A percentile compares a stretch with the other conserved stretches of the same genome.
Evolutionary conservation across 2,113 vertebrate species (phyloP).

Genomic region (Grammomys surdaster): DNA sequence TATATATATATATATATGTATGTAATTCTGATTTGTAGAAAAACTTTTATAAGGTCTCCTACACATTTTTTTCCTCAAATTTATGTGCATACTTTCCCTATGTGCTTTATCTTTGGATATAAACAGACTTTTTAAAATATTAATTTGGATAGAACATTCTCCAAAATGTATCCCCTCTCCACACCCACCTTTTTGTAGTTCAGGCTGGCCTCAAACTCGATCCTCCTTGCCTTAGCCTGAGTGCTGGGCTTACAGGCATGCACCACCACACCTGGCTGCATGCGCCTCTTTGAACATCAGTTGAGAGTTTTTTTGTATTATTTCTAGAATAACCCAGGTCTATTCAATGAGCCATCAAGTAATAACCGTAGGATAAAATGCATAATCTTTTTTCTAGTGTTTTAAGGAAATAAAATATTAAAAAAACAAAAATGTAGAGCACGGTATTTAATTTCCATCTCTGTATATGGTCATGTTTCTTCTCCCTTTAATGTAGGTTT

Average conservation of each 20-base stretch:
- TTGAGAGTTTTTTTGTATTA: not conserved
- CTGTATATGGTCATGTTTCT: not conserved
- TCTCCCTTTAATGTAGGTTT: constrained; percentile 89
- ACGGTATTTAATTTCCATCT: not conserved
- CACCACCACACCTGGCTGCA: no score
- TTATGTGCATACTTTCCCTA: not conserved
- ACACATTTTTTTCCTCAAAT: not conserved
- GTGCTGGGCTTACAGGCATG: not conserved
- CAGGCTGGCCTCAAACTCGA: not conserved
- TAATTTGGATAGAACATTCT: not conserved
- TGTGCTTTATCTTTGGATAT: not conserved
- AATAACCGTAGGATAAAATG: not conserved
- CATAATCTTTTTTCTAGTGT: not conserved
- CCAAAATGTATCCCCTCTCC: not conserved
- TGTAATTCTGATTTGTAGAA: not conserved
- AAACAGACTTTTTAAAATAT: not conserved
- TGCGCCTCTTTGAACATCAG: not conserved
- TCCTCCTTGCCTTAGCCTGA: not conserved
- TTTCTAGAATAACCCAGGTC: not conserved
- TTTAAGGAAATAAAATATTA: not conserved
- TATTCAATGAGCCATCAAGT: not conserved
- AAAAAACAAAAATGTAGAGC: not conserved
- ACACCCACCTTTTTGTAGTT: not conserved
- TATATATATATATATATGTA: no score
- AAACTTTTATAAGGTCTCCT: not conserved